Conservation (phyloP, 2,888 invertebrate genomes). For the Bedellia somnulentella region DNA sequence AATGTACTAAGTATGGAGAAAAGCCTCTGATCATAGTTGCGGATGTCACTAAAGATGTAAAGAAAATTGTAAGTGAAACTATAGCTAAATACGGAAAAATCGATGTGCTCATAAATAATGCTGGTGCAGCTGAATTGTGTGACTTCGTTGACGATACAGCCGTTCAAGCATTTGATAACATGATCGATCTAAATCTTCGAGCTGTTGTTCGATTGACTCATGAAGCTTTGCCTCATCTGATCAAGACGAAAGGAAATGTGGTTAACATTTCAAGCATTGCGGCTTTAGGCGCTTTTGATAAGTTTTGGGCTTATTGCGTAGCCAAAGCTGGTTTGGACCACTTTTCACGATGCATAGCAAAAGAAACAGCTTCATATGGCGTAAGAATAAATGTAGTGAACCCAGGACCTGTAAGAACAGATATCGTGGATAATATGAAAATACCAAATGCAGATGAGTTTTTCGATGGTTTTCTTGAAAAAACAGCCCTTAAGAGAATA, state of each 20-base stretch:
- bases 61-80: slow-evolving; percentile 24
- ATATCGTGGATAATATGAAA: not conserved
- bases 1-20: slow-evolving; percentile 7
- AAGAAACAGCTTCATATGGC: slow-evolving; percentile 44
- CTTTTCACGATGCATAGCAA: slow-evolving; percentile 57
- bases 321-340: slow-evolving; percentile 64
- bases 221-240: slow-evolving; percentile 51
- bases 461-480: slow-evolving; percentile 64
- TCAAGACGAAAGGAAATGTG: slow-evolving; percentile 37
- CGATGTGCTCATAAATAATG: slow-evolving; percentile 46
- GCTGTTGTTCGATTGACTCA: slow-evolving; percentile 31
- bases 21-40: slow-evolving; percentile 15
- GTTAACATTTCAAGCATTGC: slow-evolving; percentile 64
- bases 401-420: slow-evolving; percentile 59
- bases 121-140: too few relatives aligned
- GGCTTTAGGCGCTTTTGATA: slow-evolving; percentile 23
- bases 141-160: slow-evolving; percentile 46
- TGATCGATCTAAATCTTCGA: slow-evolving; percentile 58
- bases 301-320: slow-evolving; percentile 46
- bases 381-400: slow-evolving; percentile 55
- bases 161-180: slow-evolving; percentile 38
- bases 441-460: not conserved
- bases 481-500: slow-evolving; percentile 72
- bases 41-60: slow-evolving; percentile 22
- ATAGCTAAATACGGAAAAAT: slow-evolving; percentile 24